These are phyloP conservation scores for Aldabrachelys gigantea DNA, from an alignment of 2,113 vertebrate genomes.

Conservation along the genomic window DNA sequence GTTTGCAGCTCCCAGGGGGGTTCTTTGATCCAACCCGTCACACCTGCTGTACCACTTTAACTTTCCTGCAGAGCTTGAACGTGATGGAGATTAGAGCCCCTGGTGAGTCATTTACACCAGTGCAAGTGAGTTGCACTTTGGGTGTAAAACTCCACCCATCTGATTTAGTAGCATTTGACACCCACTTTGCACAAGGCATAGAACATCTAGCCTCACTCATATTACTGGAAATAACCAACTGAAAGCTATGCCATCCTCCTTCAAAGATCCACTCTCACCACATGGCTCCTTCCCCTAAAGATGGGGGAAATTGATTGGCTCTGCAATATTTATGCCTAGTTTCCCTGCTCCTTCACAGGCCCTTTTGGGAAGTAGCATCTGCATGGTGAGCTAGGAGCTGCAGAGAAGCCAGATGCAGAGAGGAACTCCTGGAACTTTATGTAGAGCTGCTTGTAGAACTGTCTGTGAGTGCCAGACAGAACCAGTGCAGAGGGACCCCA, in stretches of 20 bases:
- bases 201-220: neutral
- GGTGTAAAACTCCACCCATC: neutral
- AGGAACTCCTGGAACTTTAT: no score
- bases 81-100: neutral
- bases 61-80: neutral
- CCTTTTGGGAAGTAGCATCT: no score
- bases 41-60: neutral
- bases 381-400: no score
- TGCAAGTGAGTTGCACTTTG: neutral
- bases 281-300: neutral
- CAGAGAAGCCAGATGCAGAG: no score
- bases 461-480: no score
- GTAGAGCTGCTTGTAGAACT: no score
- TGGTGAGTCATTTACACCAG: neutral
- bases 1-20: no score
- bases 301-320: neutral
- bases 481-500: no score
- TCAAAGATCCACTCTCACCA: neutral
- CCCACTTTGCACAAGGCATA: neutral
- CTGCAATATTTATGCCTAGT: neutral
- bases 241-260: neutral
- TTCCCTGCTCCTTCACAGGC: no score
- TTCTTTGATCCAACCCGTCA: no score
- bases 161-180: neutral
- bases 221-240: neutral